A percentile compares a stretch with the other conserved stretches of the same genome.
These are phyloP conservation scores for Arion vulgaris DNA, from an alignment of 1,140 invertebrate species.

Conservation along the genomic window DNA sequence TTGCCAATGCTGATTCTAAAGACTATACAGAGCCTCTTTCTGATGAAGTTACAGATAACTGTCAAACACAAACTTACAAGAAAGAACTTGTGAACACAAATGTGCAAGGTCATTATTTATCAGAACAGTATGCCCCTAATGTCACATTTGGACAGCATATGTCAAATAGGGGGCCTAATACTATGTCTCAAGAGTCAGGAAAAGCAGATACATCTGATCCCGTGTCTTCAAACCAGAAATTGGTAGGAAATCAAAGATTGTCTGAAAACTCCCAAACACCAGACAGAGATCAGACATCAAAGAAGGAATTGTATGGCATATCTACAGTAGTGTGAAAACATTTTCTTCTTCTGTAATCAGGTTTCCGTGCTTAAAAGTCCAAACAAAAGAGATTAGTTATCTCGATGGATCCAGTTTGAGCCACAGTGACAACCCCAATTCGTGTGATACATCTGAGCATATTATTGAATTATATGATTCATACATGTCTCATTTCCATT, in stretches of 20 bases:
- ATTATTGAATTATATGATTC: no score
- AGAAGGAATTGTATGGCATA: slow-evolving; percentile 28
- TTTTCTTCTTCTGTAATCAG: no score
- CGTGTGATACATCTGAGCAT: no score
- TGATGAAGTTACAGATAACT: slow-evolving; percentile 14
- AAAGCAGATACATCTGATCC: not conserved
- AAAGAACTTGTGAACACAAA: slow-evolving; percentile 2
- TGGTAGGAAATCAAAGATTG: not conserved
- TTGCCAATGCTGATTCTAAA: slow-evolving; percentile 11
- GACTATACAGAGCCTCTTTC: not conserved
- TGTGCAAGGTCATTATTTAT: not conserved
- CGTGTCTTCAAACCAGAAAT: not conserved
- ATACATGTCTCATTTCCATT: no score
- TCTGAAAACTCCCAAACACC: not conserved
- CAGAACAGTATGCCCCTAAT: not conserved
- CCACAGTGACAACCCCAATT: no score
- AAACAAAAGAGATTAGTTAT: no score
- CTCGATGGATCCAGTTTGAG: no score
- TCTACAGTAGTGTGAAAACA: slow-evolving; percentile 10
- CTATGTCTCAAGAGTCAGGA: slow-evolving; percentile 4
- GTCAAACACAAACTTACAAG: not conserved
- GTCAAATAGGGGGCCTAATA: slow-evolving; percentile 9
- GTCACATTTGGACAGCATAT: not conserved
- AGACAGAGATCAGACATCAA: slow-evolving; percentile 24
- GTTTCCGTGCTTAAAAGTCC: no score